phyloP scores from a whole-genome alignment of 2,888 invertebrate species.

The Schrankia costaestrigalis region DNA sequence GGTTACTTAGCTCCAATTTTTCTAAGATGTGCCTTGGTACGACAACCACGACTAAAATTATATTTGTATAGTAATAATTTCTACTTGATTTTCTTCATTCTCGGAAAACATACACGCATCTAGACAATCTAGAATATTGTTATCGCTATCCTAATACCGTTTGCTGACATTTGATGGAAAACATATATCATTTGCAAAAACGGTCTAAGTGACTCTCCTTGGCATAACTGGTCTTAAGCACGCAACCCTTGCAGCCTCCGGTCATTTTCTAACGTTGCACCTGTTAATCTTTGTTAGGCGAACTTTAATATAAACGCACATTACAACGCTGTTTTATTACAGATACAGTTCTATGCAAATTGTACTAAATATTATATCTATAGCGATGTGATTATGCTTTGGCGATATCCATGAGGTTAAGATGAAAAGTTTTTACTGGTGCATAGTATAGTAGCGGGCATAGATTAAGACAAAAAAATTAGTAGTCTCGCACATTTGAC shows the following conservation, averaged over 20 bases:
- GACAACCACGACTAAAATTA: no score
- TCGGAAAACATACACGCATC: neutral
- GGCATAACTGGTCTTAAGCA: slow-evolving; percentile 68
- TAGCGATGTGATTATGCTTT: slow-evolving; percentile 35
- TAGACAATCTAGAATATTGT: slow-evolving; percentile 32
- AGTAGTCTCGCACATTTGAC: no score
- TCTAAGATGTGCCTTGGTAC: no score
- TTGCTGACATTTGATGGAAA: slow-evolving; percentile 61
- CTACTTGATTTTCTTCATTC: neutral
- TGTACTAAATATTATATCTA: slow-evolving; percentile 32
- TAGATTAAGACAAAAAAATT: no score
- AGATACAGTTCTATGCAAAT: slow-evolving; percentile 18
- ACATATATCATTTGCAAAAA: slow-evolving; percentile 71
- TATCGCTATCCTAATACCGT: slow-evolving; percentile 35
- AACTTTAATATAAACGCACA: slow-evolving; percentile 29
- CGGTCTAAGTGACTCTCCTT: slow-evolving; percentile 60
- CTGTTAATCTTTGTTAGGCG: slow-evolving; percentile 50
- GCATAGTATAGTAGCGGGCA: slow-evolving; percentile 39
- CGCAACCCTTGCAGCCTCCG: slow-evolving; percentile 67
- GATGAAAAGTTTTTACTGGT: slow-evolving; percentile 68
- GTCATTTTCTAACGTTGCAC: slow-evolving; percentile 65
- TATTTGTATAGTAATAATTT: no score
- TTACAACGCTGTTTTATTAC: slow-evolving; percentile 50
- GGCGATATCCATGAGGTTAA: slow-evolving; percentile 43
- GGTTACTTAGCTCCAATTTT: no score